Evolutionary conservation across 1,140 invertebrate species (phyloP).

Genomic region (Leguminivora glycinivorella): DNA sequence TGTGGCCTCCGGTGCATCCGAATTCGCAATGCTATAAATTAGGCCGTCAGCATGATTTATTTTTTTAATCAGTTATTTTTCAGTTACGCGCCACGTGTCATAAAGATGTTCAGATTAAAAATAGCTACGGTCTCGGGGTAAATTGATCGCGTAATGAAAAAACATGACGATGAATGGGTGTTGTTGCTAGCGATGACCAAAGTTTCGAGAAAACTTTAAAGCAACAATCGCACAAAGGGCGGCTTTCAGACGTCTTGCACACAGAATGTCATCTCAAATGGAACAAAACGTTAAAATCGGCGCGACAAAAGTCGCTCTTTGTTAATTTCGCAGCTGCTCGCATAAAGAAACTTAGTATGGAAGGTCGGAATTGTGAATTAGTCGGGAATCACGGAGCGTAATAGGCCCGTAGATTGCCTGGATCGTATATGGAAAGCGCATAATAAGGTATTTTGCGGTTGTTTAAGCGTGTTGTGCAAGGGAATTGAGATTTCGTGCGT

Average conservation of each 20-base stretch:
- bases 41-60: conserved; percentile 66
- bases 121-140: conserved; percentile 39
- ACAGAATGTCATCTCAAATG: conserved; percentile 61
- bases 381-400: conserved; percentile 63
- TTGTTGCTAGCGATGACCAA: conserved; percentile 46
- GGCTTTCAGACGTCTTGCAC: conserved; percentile 44
- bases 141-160: conserved; percentile 43
- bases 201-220: conserved; percentile 39
- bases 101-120: conserved; percentile 46
- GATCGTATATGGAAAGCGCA: conserved; percentile 74
- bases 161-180: conserved; percentile 43
- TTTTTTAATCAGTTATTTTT: conserved; percentile 59
- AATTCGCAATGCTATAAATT: conserved; percentile 72
- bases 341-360: conserved; percentile 61
- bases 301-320: conserved; percentile 71
- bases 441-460: conserved; percentile 78
- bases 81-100: conserved; percentile 47
- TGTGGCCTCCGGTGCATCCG: conserved; percentile 67
- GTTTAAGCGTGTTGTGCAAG: conserved; percentile 73
- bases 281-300: conserved; percentile 69
- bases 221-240: conserved; percentile 62
- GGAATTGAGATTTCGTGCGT: conserved; percentile 73
- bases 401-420: conserved; percentile 65
- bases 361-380: conserved; percentile 62
- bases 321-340: conserved; percentile 67